Evolutionary conservation across 2,888 invertebrate genomes (phyloP).

Genomic region (Tricholauxania praeusta): DNA sequence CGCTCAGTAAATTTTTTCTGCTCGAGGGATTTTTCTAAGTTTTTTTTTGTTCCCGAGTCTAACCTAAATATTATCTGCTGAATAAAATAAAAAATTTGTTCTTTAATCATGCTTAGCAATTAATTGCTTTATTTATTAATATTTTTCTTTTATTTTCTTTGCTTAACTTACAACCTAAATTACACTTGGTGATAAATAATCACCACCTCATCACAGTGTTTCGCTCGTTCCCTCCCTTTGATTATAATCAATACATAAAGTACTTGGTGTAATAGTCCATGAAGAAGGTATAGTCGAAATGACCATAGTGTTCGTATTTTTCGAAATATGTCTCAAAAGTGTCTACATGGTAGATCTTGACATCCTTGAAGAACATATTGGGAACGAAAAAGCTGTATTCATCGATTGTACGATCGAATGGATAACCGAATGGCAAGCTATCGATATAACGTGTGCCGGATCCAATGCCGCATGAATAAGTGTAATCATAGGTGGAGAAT

Average conservation of each 20-base stretch:
- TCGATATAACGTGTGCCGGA: slow-evolving; percentile 71
- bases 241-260: slow-evolving; percentile 46
- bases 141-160: not conserved
- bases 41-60: too few relatives aligned
- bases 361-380: slow-evolving; percentile 74
- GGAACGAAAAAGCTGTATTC: slow-evolving; percentile 71
- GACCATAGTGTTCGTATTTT: slow-evolving; percentile 55
- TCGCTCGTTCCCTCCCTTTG: not conserved
- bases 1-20: too few relatives aligned
- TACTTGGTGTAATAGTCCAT: slow-evolving; percentile 55
- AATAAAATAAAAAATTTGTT: too few relatives aligned
- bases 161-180: not conserved
- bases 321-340: slow-evolving; percentile 48
- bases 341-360: slow-evolving; percentile 56
- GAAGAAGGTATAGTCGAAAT: slow-evolving; percentile 59
- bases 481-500: slow-evolving; percentile 66
- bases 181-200: slow-evolving; percentile 36
- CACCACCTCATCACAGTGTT: slow-evolving; percentile 33
- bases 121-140: too few relatives aligned
- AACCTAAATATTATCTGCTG: too few relatives aligned
- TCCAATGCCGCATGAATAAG: slow-evolving; percentile 69
- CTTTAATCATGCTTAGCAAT: too few relatives aligned
- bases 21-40: too few relatives aligned
- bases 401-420: slow-evolving; percentile 76
- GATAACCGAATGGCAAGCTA: slow-evolving; percentile 76